Base-by-base conservation (phyloP, 2,113 vertebrate genomes). In the Hemiprocne comata region DNA sequence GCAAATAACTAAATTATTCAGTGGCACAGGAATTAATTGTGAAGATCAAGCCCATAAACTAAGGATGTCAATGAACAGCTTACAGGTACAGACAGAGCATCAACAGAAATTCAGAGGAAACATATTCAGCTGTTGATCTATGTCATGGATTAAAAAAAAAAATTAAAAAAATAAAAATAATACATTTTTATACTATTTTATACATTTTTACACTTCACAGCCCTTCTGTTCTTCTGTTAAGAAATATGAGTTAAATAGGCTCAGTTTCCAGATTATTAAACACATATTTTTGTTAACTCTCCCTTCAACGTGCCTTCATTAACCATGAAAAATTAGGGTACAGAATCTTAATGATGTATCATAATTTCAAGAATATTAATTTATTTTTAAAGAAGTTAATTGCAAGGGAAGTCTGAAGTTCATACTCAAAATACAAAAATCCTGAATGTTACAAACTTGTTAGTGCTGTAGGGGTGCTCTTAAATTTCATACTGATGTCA, bases 201-300 rank as follows among this genome's bases (percentile, higher is more conserved):
- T n/a, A 83, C 14, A 38, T 89, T 55, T 75, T 51, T 75, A 82
- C 3, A 23, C 50, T 81, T 85, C 62, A 83, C 29, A 70, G 42
- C 6, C 31, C 72, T 77, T 94, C 6, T 21, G 16, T 84, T 88
- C 17, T 79, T 96, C n/a, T 87, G 29, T 67, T 94, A 95, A 97
- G 82, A 89, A 78, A 78, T 82, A 86, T 36, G 31, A 92, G 76
- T 85, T 90, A 82, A 97, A 93, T 44, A 57, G 17, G 3, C 14
- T 87, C 36, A 42, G 25, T 87, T 83, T 93, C 61, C 92, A 80
- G 21, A 34, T 36, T 75, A 79, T 77, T 95, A 89, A 95, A 44
- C 54, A 51, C 21, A 66, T 3, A 1, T 42, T 91, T 64, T 15
- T 85, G 44, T 70, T 69, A 92, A 86, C 44, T 86, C 33, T 58